Evolutionary conservation across 2,797 vertebrate genomes (phyloP).

Genomic region (Ctenosaura bakeri): DNA sequence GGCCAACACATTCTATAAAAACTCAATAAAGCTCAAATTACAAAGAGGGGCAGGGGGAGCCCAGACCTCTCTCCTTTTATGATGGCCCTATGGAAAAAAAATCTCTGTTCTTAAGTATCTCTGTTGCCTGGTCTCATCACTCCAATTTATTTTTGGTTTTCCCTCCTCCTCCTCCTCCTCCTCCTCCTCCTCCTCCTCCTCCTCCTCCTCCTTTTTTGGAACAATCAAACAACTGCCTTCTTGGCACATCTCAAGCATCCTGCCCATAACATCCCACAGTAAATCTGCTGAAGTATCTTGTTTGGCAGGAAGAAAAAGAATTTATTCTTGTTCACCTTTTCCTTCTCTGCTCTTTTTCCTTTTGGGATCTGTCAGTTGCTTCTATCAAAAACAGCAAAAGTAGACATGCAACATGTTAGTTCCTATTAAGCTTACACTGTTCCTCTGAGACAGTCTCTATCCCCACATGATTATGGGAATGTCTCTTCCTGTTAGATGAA

Average conservation of each 20-base stretch:
- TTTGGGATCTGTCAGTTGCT: conserved; percentile 8
- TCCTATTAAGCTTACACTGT: background rate
- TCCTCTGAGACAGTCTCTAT: background rate
- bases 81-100: too few species aligned
- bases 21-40: background rate
- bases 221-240: background rate
- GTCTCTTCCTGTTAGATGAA: background rate
- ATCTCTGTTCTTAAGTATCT: too few species aligned
- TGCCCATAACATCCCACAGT: background rate
- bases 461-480: background rate
- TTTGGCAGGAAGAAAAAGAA: background rate
- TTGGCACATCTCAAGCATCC: background rate
- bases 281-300: background rate
- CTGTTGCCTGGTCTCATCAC: background rate
- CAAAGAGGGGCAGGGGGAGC: too few species aligned
- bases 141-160: background rate
- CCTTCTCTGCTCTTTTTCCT: background rate
- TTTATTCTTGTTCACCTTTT: background rate
- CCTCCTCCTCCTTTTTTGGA: background rate
- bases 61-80: too few species aligned
- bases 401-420: conserved; percentile 12
- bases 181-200: too few species aligned
- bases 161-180: too few species aligned
- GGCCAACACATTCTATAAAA: background rate
- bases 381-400: background rate